Percentiles rank a stretch among this genome's conserved stretches.
phyloP scores from a whole-genome alignment of 2,888 invertebrate genomes.

The Diachrysia chrysitis region DNA sequence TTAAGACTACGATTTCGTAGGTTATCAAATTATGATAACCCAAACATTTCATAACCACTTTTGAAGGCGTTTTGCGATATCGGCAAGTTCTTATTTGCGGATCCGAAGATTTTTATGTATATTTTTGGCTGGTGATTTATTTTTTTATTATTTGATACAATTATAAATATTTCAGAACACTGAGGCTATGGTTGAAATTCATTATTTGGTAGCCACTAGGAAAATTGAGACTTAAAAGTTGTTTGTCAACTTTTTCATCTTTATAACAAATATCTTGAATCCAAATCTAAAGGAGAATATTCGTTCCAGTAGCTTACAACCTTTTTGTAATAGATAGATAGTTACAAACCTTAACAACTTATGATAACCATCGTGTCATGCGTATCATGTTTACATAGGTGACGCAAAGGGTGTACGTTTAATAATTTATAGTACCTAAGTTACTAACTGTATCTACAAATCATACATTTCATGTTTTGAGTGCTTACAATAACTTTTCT shows the following conservation, averaged over 20 bases:
- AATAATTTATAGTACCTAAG: neutral
- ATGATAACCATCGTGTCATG: slow-evolving; percentile 12
- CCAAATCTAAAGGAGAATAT: neutral
- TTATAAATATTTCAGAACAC: neutral
- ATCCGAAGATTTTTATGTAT: slow-evolving; percentile 6
- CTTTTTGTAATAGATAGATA: neutral
- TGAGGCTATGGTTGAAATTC: neutral
- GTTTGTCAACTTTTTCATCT: neutral
- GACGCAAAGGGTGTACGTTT: slow-evolving; percentile 11
- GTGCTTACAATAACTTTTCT: neutral
- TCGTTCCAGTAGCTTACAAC: neutral
- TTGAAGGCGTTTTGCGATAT: slow-evolving; percentile 15
- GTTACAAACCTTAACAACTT: slow-evolving; percentile 10
- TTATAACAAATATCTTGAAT: no score
- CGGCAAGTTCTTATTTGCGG: slow-evolving; percentile 7
- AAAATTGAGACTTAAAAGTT: neutral
- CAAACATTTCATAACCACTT: slow-evolving; percentile 32
- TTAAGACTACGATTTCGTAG: slow-evolving; percentile 15
- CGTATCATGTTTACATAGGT: slow-evolving; percentile 11
- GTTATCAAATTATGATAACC: slow-evolving; percentile 57
- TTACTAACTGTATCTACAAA: neutral
- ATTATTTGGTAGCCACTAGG: neutral
- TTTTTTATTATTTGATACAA: neutral
- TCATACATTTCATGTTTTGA: slow-evolving; percentile 1
- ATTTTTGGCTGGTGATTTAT: neutral